Base-by-base conservation (phyloP, 2,797 vertebrate genomes). In the Scolopax rusticola region DNA sequence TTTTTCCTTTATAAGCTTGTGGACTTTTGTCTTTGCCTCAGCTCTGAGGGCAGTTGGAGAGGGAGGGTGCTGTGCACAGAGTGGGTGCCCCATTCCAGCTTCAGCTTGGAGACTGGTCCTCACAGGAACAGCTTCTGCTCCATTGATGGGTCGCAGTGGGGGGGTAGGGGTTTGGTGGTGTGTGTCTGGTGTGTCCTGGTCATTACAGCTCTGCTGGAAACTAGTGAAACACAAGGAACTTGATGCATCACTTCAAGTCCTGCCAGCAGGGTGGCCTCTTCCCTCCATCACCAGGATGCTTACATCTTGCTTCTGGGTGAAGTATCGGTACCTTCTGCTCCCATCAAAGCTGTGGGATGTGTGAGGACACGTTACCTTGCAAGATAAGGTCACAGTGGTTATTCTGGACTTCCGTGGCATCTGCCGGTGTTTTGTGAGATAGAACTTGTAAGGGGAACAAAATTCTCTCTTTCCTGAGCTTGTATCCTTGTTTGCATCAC, bases 301-400 rank as follows among this genome's bases (percentile, higher is more conserved):
- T n/a, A n/a, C 5, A 2, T 8, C 68, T 82, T 30, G 25, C 13
- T 68, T 38, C 48, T 73, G 61, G 36, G 30, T 16, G 61, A 79
- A 76, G 20, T 45, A 23, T 40, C 0, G 0, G 40, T 15, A 24
- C n/a, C 15, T 61, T 76, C 30, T 27, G 7, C 30, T 77, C 36
- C 54, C 9, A 0, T 4, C 33, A 64, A 9, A 89, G 33, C 50
- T 1, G 0, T 1, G 0, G 77, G 50, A 38, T 16, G 21, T 0
- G 0, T 43, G 13, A 82, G 41, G 54, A 40, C 15, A 5, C 2
- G 38, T 40, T 67, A 20, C 48, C 75, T 75, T 27, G 5, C 59
- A 48, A 45, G 61, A 84, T 83, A 79, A 92, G 84, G 53, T 83
- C 6, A 0, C 13, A 2, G 41, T 41, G 65, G 41, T 86, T 92